Percentiles rank a stretch among this genome's conserved stretches.
Evolutionary conservation across 2,797 vertebrate species (phyloP).

Genomic region (Lepus oiostolus): DNA sequence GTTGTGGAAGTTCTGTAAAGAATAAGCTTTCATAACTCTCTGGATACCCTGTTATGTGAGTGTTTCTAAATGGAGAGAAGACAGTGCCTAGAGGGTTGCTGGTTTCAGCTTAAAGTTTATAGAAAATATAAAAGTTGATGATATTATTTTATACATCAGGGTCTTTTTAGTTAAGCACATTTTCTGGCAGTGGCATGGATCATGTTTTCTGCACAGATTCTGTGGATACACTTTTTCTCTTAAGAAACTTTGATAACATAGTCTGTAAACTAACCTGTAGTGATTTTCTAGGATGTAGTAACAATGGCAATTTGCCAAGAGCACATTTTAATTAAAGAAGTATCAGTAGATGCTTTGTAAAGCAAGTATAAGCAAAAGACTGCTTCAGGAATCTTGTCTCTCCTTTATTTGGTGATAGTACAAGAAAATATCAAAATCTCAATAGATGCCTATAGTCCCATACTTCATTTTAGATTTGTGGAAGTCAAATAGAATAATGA

Average conservation of each 20-base stretch:
- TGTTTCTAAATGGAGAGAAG: not conserved
- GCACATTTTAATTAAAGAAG: not conserved
- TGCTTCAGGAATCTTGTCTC: not conserved
- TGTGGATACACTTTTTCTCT: not conserved
- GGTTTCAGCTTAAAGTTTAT: not conserved
- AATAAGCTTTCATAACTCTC: not conserved
- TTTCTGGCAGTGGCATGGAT: not conserved
- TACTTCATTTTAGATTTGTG: not conserved
- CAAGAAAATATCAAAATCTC: not conserved
- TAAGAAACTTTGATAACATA: not conserved
- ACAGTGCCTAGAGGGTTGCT: not conserved
- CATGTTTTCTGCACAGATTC: constrained; percentile 39
- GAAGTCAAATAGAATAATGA: not conserved
- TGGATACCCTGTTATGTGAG: not conserved
- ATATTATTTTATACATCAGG: not conserved
- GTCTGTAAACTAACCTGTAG: constrained; percentile 32
- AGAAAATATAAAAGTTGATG: constrained; percentile 15
- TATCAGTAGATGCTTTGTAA: not conserved
- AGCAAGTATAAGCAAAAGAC: not conserved
- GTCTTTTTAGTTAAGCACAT: not conserved
- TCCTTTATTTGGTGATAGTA: not conserved
- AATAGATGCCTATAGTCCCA: not conserved
- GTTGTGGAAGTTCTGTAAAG: not conserved
- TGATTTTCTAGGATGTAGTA: constrained; percentile 23
- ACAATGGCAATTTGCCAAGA: not conserved